Conservation (phyloP, 2,113 vertebrate species). For the Xiphophorus hellerii region DNA sequence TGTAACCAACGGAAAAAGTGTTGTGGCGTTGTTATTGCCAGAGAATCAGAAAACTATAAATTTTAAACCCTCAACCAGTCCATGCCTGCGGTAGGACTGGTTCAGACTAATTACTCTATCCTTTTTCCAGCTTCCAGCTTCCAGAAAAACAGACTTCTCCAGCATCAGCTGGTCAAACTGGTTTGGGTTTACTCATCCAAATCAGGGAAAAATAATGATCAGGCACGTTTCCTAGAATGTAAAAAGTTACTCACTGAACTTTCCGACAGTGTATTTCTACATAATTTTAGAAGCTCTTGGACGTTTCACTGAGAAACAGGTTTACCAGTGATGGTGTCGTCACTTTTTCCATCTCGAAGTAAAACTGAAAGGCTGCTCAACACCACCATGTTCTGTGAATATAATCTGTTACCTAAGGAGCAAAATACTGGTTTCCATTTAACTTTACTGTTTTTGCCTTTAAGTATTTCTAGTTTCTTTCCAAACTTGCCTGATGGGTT, state of each 20-base stretch:
- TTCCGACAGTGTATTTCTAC: neutral
- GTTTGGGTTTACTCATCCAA: neutral
- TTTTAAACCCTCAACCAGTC: neutral
- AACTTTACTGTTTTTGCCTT: neutral
- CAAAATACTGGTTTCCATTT: neutral
- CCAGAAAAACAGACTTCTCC: neutral
- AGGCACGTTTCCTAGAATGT: neutral
- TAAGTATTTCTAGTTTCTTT: neutral
- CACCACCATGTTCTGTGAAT: neutral
- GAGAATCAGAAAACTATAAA: neutral
- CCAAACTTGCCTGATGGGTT: neutral
- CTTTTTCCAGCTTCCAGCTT: constrained; percentile 2
- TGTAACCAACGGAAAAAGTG: neutral
- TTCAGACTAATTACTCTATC: neutral
- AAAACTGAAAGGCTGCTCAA: neutral
- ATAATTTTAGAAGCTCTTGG: neutral
- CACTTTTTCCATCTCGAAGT: neutral
- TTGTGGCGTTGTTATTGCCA: neutral
- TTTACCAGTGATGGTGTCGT: neutral
- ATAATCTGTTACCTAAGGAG: neutral
- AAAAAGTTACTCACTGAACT: neutral
- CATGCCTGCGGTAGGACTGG: neutral
- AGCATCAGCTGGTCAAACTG: constrained; percentile 1
- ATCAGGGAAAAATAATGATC: neutral
- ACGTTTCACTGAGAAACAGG: neutral